Base-by-base conservation (phyloP, 2,888 invertebrate genomes). In the Nomada ruficornis region DNA sequence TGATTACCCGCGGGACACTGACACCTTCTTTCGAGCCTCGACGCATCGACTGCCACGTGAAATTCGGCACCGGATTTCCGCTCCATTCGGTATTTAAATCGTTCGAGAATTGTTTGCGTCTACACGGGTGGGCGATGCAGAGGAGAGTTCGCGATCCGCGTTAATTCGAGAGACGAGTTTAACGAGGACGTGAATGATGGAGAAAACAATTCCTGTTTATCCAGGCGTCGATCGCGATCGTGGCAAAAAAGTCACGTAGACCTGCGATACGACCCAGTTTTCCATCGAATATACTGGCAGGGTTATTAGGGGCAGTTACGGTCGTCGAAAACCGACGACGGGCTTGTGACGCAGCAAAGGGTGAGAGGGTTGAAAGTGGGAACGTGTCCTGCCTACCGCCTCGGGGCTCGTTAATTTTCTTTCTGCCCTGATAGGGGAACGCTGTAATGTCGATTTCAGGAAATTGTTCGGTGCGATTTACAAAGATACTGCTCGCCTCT, bases 381-480 rank as follows among this genome's bases (percentile, higher is more conserved):
- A 82, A 84, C 80, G 77, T 73, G 81, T 80, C 62, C 84, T 71
- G 82, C 80, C 77, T 82, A 82, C 78, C 83, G 76, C 82, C 82
- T 77, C 81, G 86, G 64, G 85, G 80, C 82, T 90, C 87, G 88
- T 90, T 89, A 88, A 89, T 88, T 86, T 82, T 78, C 79, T 71
- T 65, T 63, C 64, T 44, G 20, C 15, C 52, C 47, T 73, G 80
- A 60, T 50, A 44, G 54, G 44, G 9, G 10, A 63, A 64, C 44
- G 54, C 62, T 23, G 26, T 36, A 36, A 36, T 36, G 36, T 36
- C 71, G 77, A 82, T 80, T 76, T 67, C 77, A 42, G 36, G 68
- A 71, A 71, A 76, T 70, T 73, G 57, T 79, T 23, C 50, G 11
- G 29, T 44, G 9, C 42, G 69, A 79, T 69, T 29, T 50, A 23